Evolutionary conservation across 2,888 invertebrate genomes (phyloP).

Genomic region (Tenthredo scrophulariae): DNA sequence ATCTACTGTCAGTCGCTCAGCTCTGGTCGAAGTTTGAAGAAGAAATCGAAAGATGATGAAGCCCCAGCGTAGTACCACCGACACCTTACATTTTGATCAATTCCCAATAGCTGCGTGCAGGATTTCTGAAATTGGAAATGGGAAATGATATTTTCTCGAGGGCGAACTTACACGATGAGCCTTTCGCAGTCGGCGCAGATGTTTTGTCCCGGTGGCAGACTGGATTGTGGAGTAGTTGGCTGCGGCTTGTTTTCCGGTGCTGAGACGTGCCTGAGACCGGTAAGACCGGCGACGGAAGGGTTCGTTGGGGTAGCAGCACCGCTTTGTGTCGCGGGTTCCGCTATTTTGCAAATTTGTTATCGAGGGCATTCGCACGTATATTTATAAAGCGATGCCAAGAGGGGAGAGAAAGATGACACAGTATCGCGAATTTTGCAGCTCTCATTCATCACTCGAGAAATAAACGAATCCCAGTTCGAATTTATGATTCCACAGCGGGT

Average conservation of each 20-base stretch:
- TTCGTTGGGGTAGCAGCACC: constrained; percentile 78
- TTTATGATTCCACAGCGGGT: neutral
- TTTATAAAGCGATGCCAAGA: neutral
- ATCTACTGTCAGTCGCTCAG: constrained; percentile 13
- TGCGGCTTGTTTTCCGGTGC: constrained; percentile 84
- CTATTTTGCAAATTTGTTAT: constrained; percentile 72
- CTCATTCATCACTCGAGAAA: neutral
- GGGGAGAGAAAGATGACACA: constrained; percentile 28
- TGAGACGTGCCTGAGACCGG: constrained; percentile 86
- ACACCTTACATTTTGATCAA: neutral
- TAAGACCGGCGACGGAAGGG: constrained; percentile 79
- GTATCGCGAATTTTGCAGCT: neutral
- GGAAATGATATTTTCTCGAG: constrained; percentile 17
- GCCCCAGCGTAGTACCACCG: constrained; percentile 25
- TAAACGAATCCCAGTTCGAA: neutral
- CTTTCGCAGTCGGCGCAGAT: constrained; percentile 98
- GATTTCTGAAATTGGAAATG: constrained; percentile 25
- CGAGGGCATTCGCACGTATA: constrained; percentile 52
- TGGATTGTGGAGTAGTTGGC: constrained; percentile 80
- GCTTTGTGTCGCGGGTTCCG: constrained; percentile 75
- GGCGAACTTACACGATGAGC: constrained; percentile 94
- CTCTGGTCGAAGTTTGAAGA: neutral
- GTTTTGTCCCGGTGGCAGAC: constrained; percentile 92
- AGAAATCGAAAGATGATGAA: constrained; percentile 37
- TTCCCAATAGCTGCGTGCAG: constrained; percentile 12